Percentiles rank a stretch among this genome's conserved stretches.
Conservation (phyloP, 2,113 vertebrate genomes). For the Capricornis sumatraensis region DNA sequence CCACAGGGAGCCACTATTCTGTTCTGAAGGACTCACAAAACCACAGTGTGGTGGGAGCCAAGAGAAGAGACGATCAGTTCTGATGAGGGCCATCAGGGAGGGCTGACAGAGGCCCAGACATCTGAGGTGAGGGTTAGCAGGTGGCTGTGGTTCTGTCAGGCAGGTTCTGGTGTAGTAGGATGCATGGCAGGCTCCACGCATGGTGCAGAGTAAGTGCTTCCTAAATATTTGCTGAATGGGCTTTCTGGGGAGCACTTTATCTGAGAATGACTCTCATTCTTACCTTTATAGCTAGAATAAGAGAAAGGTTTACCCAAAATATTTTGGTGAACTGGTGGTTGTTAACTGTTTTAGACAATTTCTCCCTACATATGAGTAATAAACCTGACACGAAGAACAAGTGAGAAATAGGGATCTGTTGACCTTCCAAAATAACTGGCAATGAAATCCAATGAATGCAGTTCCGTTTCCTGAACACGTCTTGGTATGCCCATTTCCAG, state of each 20-base stretch:
- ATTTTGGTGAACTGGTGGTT: background rate
- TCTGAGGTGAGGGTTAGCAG: background rate
- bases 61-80: background rate
- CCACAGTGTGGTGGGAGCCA: background rate
- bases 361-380: background rate
- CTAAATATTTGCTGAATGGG: background rate
- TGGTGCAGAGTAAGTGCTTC: background rate
- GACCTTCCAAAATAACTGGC: background rate
- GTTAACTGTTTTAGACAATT: background rate
- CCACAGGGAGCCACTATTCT: background rate
- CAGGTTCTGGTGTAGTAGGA: background rate
- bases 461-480: background rate
- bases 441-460: background rate
- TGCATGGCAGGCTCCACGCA: background rate
- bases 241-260: background rate
- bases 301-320: background rate
- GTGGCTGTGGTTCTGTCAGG: background rate
- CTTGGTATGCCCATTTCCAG: background rate
- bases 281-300: background rate
- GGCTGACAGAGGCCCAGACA: accelerated
- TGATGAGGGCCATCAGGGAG: background rate
- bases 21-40: background rate
- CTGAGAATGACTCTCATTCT: background rate
- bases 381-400: background rate
- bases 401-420: background rate